Evolutionary conservation across 1,140 invertebrate genomes (phyloP).

Genomic region (Brachionus paranguensis): DNA sequence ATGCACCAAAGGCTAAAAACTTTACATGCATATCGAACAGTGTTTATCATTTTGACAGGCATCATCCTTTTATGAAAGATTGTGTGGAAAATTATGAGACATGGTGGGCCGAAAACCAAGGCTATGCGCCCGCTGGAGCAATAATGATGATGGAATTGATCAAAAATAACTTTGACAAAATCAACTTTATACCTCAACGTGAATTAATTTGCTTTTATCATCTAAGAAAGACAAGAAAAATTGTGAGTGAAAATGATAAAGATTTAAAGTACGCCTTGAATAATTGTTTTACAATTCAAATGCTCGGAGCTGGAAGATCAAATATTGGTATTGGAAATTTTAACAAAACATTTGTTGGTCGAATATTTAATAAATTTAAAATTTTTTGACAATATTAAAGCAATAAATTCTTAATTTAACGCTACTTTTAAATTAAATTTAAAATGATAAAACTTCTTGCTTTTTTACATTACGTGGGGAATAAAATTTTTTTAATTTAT

Average conservation of each 20-base stretch:
- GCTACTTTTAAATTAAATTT: no score
- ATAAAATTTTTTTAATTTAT: no score
- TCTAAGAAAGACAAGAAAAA: background rate
- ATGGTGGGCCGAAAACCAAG: background rate
- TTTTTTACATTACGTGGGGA: no score
- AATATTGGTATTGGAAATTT: background rate
- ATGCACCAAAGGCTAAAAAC: background rate
- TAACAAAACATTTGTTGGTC: background rate
- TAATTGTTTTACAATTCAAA: background rate
- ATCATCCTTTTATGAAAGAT: background rate
- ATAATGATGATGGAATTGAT: background rate
- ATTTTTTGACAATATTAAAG: no score
- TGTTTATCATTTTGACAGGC: background rate
- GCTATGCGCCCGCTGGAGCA: background rate
- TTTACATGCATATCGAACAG: background rate
- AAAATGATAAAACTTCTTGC: no score
- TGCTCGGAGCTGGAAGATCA: background rate
- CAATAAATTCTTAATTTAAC: no score
- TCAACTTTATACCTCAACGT: background rate
- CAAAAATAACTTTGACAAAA: background rate
- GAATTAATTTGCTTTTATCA: background rate
- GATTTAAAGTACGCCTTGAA: background rate
- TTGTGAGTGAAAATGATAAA: background rate
- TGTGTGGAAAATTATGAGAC: background rate
- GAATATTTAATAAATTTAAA: background rate